A percentile compares a stretch with the other conserved stretches of the same genome.
Conservation (phyloP, 2,113 vertebrate genomes). For the Clupea harengus region DNA sequence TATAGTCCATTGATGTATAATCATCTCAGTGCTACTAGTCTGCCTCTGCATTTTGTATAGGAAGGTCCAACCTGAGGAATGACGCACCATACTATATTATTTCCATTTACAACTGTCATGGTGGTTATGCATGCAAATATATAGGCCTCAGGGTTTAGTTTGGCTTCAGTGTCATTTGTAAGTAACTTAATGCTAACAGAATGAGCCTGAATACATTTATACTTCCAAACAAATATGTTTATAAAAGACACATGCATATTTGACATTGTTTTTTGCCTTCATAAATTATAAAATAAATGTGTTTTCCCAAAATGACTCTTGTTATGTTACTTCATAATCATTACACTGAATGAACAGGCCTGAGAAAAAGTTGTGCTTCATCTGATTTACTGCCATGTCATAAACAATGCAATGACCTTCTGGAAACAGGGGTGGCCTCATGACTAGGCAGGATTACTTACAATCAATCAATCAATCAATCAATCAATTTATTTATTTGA, state of each 20-base stretch:
- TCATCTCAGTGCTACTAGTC: not conserved
- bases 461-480: too few species aligned
- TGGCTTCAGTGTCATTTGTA: too few species aligned
- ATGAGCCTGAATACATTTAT: not conserved
- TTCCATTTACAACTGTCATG: too few species aligned
- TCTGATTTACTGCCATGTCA: constrained; percentile 9
- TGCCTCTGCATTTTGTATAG: not conserved
- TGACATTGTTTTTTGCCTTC: too few species aligned
- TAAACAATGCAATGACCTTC: not conserved
- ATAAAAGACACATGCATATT: not conserved
- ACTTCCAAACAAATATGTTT: not conserved
- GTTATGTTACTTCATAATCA: not conserved
- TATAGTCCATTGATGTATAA: not conserved
- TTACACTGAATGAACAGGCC: not conserved
- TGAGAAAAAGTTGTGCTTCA: not conserved
- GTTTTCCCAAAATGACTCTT: not conserved
- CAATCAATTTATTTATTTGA: too few species aligned
- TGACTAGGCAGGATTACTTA: not conserved
- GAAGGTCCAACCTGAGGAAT: not conserved
- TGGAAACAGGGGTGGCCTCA: not conserved
- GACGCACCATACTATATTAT: too few species aligned
- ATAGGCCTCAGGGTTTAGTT: too few species aligned
- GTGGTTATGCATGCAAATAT: too few species aligned
- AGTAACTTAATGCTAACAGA: too few species aligned
- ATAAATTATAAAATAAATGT: not conserved